A percentile compares a stretch with the other conserved stretches of the same genome.
phyloP scores from a whole-genome alignment of 2,797 vertebrate genomes.

The Bovichtus variegatus region DNA sequence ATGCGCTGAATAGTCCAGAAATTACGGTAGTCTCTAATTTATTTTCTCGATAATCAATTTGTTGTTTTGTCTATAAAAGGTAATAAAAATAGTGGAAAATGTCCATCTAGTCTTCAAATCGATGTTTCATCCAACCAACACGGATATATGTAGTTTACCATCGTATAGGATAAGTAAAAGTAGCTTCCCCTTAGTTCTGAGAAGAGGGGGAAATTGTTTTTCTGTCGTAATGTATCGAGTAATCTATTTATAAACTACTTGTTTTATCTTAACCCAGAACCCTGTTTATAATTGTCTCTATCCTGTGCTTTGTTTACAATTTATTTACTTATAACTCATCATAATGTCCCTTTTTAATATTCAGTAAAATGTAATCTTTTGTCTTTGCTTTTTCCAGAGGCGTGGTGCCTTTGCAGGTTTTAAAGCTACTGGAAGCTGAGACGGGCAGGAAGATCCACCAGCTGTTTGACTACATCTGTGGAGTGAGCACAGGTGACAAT shows the following conservation, averaged over 20 bases:
- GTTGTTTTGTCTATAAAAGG: not conserved
- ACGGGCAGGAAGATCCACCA: slow-evolving; percentile 83
- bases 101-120: not conserved
- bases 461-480: slow-evolving; percentile 87
- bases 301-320: not conserved
- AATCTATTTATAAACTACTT: no score
- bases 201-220: not conserved
- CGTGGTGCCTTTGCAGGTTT: slow-evolving; percentile 82
- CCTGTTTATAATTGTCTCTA: not conserved
- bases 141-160: not conserved
- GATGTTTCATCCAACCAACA: not conserved
- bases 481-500: slow-evolving; percentile 85
- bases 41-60: not conserved
- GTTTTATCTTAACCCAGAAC: not conserved
- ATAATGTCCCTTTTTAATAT: not conserved
- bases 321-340: not conserved
- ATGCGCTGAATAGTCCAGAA: no score
- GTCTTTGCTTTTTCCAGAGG: slow-evolving; percentile 68
- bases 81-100: not conserved
- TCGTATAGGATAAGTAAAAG: not conserved
- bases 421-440: slow-evolving; percentile 81
- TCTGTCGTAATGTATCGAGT: no score
- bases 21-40: not conserved
- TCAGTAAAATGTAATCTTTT: not conserved
- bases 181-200: not conserved